Evolutionary conservation across 2,888 invertebrate genomes (phyloP).

Genomic region (Heterodera filipjevi): DNA sequence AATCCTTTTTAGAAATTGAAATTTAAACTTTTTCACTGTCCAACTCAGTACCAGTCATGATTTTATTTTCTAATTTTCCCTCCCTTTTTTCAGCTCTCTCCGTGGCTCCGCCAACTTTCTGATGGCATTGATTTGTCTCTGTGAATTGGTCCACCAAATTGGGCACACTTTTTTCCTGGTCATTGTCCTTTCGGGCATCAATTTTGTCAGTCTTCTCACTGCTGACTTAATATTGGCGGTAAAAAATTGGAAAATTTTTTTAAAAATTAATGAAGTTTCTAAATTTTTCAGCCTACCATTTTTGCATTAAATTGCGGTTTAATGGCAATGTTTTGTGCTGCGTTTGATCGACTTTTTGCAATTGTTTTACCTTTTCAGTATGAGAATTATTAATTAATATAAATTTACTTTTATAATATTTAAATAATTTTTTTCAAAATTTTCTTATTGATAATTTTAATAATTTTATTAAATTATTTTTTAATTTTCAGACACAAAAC

Average conservation of each 20-base stretch:
- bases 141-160: neutral
- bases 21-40: too few species aligned
- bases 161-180: slow-evolving; percentile 13
- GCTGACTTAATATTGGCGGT: neutral
- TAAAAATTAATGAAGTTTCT: neutral
- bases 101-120: slow-evolving; percentile 3
- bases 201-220: neutral
- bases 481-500: neutral
- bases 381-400: neutral
- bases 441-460: too few species aligned
- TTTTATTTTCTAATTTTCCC: too few species aligned
- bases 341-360: slow-evolving; percentile 23
- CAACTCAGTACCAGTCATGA: too few species aligned
- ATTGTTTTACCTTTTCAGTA: neutral
- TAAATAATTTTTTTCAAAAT: too few species aligned
- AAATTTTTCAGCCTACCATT: slow-evolving; percentile 8
- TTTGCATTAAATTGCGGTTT: neutral
- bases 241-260: neutral
- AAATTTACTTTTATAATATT: too few species aligned
- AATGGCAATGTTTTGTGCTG: slow-evolving; percentile 19
- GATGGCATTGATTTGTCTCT: neutral
- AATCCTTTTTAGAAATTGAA: too few species aligned
- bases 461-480: too few species aligned
- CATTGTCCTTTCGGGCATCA: neutral
- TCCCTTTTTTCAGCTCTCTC: neutral